Percentiles rank a stretch among this genome's conserved stretches.
phyloP scores from a whole-genome alignment of 2,113 vertebrate species.

The Trichechus manatus region DNA sequence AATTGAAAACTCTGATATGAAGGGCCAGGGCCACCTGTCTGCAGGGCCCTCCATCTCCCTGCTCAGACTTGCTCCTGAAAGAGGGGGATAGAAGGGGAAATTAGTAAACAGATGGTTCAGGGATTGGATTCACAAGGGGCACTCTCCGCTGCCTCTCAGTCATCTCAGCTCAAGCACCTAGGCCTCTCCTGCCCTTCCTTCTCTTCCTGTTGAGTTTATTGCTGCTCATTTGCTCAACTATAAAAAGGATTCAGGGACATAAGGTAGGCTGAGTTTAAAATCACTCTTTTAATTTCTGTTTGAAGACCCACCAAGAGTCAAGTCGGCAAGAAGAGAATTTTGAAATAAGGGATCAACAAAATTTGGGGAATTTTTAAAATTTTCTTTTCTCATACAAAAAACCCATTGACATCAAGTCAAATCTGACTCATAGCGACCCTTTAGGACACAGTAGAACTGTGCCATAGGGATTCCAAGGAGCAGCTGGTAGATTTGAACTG shows the following conservation, averaged over 20 bases:
- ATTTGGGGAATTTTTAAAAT: not conserved
- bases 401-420: too few species aligned
- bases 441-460: too few species aligned
- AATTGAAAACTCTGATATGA: conserved; percentile 74
- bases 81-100: not conserved
- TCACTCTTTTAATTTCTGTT: not conserved
- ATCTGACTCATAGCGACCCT: too few species aligned
- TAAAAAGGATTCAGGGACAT: not conserved
- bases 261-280: conserved; percentile 3
- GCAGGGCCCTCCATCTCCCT: conserved; percentile 26
- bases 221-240: conserved; percentile 37
- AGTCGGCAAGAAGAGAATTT: not conserved
- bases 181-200: not conserved
- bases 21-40: conserved; percentile 70
- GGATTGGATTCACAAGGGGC: not conserved
- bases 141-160: not conserved
- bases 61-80: conserved; percentile 59
- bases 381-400: conserved; percentile 27
- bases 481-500: too few species aligned
- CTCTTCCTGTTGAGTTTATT: conserved; percentile 14
- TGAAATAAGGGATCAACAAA: not conserved
- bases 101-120: conserved; percentile 50
- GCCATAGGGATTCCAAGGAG: too few species aligned
- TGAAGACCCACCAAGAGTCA: conserved; percentile 12
- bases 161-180: not conserved